Evolutionary conservation across 2,888 invertebrate genomes (phyloP).

Genomic region (Hedychridium roseum): DNA sequence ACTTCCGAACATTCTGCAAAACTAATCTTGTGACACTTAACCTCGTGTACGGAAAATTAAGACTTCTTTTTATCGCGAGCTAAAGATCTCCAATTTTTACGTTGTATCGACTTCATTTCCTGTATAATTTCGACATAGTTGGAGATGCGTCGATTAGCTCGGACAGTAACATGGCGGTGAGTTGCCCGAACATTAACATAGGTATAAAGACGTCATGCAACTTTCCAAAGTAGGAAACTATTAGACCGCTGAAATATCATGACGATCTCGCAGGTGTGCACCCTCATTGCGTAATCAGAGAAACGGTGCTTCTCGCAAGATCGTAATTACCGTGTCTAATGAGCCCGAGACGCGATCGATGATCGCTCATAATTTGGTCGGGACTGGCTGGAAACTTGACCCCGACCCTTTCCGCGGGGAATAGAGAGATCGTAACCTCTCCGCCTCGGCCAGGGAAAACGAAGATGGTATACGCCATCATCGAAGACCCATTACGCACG

Average conservation of each 20-base stretch:
- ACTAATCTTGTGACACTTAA: too few species aligned
- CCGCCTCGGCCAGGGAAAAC: constrained; percentile 2
- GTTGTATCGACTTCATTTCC: too few species aligned
- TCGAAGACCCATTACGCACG: constrained; percentile 11
- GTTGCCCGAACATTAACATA: too few species aligned
- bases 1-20: too few species aligned
- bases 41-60: too few species aligned
- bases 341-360: constrained; percentile 30
- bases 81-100: too few species aligned
- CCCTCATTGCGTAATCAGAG: constrained; percentile 28
- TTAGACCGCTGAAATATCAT: constrained; percentile 43
- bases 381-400: constrained; percentile 13
- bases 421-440: constrained; percentile 6
- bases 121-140: too few species aligned
- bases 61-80: too few species aligned
- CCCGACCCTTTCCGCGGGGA: constrained; percentile 6
- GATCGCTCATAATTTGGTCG: constrained; percentile 29
- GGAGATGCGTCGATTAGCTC: too few species aligned
- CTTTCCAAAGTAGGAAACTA: constrained; percentile 16
- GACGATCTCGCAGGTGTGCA: constrained; percentile 27
- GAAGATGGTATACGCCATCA: neutral
- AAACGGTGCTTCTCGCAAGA: constrained; percentile 27
- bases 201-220: too few species aligned
- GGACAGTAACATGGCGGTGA: too few species aligned
- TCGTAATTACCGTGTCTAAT: constrained; percentile 40